A percentile compares a stretch with the other conserved stretches of the same genome.
phyloP scores from a whole-genome alignment of 2,797 vertebrate genomes.

The Poecilia velifera region DNA sequence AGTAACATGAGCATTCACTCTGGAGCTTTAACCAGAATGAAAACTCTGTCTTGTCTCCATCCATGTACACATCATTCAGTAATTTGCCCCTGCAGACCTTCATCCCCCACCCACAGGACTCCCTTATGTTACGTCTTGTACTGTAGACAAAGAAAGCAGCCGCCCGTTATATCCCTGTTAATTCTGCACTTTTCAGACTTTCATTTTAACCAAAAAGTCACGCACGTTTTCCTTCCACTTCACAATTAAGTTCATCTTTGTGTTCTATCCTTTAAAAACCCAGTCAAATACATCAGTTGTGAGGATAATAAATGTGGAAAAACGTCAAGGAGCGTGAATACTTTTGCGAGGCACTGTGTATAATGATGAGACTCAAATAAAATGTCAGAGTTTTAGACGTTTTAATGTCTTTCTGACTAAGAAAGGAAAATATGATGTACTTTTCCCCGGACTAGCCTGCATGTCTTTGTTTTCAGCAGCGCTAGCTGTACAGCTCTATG shows the following conservation, averaged over 20 bases:
- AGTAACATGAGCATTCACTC: constrained; percentile 18
- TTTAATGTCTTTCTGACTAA: not conserved
- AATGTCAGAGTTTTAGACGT: not conserved
- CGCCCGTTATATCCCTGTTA: constrained; percentile 68
- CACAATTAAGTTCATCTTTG: not conserved
- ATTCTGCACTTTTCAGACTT: not conserved
- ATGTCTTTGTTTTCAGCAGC: not conserved
- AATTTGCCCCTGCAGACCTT: constrained; percentile 41
- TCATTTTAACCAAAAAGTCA: not conserved
- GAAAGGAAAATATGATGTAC: not conserved
- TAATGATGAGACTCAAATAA: not conserved
- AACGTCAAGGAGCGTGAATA: not conserved
- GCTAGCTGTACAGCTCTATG: not conserved
- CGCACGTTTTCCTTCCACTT: not conserved
- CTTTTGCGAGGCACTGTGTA: not conserved
- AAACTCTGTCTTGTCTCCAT: constrained; percentile 33
- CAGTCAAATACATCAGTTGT: not conserved
- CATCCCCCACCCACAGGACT: constrained; percentile 24
- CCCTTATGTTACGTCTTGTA: constrained; percentile 62
- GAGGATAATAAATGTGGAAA: not conserved
- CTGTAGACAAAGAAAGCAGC: constrained; percentile 66
- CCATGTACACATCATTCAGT: constrained; percentile 43
- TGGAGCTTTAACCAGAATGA: constrained; percentile 25
- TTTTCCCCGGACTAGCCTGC: not conserved
- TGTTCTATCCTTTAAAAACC: not conserved